These are phyloP conservation scores for Ranitomeya variabilis DNA, from an alignment of 2,113 vertebrate species.

Conservation along the genomic window DNA sequence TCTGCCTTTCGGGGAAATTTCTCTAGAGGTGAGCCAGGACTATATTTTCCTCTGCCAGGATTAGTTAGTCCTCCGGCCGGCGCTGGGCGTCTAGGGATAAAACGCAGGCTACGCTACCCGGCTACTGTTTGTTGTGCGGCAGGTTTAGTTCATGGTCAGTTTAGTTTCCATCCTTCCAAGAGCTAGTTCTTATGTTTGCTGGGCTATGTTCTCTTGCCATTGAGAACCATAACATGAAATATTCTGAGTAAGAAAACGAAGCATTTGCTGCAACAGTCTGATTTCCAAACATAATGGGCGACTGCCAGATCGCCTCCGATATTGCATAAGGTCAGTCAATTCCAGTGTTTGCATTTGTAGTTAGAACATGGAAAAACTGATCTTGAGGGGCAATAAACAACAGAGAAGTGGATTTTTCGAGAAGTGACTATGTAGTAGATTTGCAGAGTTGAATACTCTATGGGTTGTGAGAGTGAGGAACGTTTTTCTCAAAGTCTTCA, in stretches of 20 bases:
- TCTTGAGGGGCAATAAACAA: not conserved
- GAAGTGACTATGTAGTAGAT: not conserved
- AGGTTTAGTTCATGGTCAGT: too few relatives aligned
- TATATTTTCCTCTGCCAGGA: too few relatives aligned
- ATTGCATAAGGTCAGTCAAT: constrained; percentile 2
- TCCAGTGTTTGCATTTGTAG: constrained; percentile 18
- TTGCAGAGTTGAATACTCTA: not conserved
- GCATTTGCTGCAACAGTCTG: not conserved
- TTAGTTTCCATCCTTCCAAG: too few relatives aligned
- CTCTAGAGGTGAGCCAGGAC: too few relatives aligned
- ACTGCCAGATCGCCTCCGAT: not conserved
- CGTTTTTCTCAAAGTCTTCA: not conserved
- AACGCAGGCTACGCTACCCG: too few relatives aligned
- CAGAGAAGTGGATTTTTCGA: not conserved
- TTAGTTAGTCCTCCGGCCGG: too few relatives aligned
- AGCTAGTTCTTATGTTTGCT: too few relatives aligned
- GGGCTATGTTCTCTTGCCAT: too few relatives aligned
- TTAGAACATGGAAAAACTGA: not conserved
- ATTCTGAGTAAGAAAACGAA: not conserved
- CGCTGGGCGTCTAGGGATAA: too few relatives aligned
- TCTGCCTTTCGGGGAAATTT: too few relatives aligned
- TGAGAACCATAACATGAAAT: too few relatives aligned
- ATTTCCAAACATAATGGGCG: not conserved
- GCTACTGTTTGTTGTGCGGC: too few relatives aligned
- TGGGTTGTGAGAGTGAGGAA: not conserved